Evolutionary conservation across 2,113 vertebrate species (phyloP).

Genomic region (Apistogramma diplotaenia): DNA sequence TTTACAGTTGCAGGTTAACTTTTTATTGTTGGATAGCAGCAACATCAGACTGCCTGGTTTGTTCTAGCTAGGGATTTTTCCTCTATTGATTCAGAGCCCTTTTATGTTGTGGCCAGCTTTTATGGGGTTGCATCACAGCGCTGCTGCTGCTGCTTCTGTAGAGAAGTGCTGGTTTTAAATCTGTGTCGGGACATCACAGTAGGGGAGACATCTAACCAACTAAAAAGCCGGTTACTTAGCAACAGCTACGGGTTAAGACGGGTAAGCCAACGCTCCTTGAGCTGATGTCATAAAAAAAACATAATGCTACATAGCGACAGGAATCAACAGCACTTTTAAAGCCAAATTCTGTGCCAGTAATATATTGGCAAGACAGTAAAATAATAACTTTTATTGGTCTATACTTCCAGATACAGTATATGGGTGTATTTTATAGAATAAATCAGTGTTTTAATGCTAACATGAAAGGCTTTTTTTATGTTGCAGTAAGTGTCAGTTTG

Average conservation of each 20-base stretch:
- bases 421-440: neutral
- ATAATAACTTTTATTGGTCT: neutral
- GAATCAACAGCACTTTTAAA: neutral
- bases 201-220: neutral
- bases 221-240: conserved; percentile 9
- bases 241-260: conserved; percentile 4
- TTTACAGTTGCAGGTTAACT: too few relatives aligned
- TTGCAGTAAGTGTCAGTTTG: neutral
- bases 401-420: neutral
- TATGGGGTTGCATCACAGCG: neutral
- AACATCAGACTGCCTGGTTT: too few relatives aligned
- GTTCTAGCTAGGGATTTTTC: neutral
- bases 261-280: neutral
- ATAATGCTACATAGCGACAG: neutral
- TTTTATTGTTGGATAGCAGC: too few relatives aligned
- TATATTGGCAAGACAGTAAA: neutral
- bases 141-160: neutral
- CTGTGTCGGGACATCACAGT: neutral
- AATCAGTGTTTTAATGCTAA: neutral
- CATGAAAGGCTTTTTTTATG: neutral
- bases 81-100: neutral
- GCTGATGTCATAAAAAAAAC: neutral
- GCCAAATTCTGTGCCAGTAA: neutral
- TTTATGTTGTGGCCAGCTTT: neutral
- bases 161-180: neutral